phyloP scores from a whole-genome alignment of 2,797 vertebrate species.

The Helarctos malayanus region DNA sequence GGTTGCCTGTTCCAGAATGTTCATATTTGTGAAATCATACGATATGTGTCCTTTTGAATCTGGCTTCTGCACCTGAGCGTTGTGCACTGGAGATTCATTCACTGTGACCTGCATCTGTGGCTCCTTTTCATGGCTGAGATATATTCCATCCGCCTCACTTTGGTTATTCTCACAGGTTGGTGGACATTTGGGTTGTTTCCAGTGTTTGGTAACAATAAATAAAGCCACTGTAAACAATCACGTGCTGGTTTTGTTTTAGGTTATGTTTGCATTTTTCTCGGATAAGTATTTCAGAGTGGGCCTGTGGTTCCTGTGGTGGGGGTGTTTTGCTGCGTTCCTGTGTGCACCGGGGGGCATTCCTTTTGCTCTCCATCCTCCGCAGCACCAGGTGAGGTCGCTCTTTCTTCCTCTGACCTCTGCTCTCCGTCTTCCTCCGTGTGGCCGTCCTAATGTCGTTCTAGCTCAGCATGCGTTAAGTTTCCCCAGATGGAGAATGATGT shows the following conservation, averaged over 20 bases:
- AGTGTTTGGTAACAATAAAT: neutral
- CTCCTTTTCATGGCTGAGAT: neutral
- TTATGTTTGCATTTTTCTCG: neutral
- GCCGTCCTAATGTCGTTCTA: accelerated
- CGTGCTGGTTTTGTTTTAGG: neutral
- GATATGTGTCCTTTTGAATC: neutral
- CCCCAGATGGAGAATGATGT: neutral
- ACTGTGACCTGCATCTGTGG: accelerated
- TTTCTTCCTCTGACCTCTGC: neutral
- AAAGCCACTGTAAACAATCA: neutral
- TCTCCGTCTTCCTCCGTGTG: accelerated
- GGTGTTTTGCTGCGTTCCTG: neutral
- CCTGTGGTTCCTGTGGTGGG: neutral
- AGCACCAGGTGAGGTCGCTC: accelerated
- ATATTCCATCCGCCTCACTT: accelerated
- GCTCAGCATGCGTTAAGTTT: neutral
- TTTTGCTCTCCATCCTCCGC: accelerated
- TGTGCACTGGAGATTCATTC: accelerated
- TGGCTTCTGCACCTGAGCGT: neutral
- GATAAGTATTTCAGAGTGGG: neutral
- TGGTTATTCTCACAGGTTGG: no score
- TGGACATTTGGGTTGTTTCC: neutral
- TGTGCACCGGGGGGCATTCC: no score
- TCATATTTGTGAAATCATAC: accelerated
- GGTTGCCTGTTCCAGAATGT: neutral